Evolutionary conservation across 2,888 invertebrate species (phyloP).

Genomic region (Acutogordius australiensis): DNA sequence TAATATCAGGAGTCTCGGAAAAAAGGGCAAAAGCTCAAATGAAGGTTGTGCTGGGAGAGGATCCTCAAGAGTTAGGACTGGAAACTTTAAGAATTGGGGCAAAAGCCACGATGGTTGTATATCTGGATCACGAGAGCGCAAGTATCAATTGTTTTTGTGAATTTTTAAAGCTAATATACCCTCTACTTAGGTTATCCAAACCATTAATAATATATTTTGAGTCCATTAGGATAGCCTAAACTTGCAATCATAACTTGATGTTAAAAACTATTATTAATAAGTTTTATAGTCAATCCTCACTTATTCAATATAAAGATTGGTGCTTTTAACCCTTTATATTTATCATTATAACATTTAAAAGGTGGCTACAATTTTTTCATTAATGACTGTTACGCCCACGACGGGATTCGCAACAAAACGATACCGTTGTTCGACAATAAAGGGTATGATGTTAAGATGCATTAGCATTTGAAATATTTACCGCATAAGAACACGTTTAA

Average conservation of each 20-base stretch:
- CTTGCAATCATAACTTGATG: not conserved
- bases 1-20: not conserved
- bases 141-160: no score
- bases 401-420: not conserved
- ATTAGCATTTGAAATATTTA: no score
- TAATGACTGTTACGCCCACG: constrained; percentile 1
- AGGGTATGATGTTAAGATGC: not conserved
- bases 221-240: no score
- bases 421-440: not conserved
- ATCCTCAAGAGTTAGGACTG: not conserved
- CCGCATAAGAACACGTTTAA: no score
- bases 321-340: no score
- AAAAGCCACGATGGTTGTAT: not conserved
- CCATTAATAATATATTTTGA: no score
- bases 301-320: no score
- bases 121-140: not conserved
- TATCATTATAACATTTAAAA: no score
- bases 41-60: not conserved
- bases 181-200: no score
- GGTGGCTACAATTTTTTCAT: constrained; percentile 9
- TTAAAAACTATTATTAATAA: no score
- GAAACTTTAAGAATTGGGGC: not conserved
- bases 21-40: not conserved
- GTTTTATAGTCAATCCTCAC: no score
- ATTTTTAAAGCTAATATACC: no score